Evolutionary conservation across 1,140 invertebrate genomes (phyloP), one percentile per base, ranked within the genome.

Genomic region (Cotesia glomerata): DNA sequence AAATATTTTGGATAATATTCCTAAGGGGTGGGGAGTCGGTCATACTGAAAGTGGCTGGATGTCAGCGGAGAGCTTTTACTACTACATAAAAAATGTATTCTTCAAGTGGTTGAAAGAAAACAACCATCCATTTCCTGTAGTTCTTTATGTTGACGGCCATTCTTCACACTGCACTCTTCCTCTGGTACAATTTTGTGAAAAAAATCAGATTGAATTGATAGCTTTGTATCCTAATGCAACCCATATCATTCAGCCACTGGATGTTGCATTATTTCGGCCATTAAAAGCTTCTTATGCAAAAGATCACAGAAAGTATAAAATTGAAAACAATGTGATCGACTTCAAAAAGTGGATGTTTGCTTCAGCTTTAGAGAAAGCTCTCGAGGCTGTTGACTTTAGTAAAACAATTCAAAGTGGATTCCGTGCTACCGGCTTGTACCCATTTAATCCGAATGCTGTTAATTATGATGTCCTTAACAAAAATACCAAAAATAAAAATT

Each of bases 161-260:
- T 73, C 62, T 71, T 84, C 80, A 14, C 81, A 85, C 74, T 65
- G 82, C 32, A 76, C 79, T 26, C 59, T 78, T 45, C 58, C 67
- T 58, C 39, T 77, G 7, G 67, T 65, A 34, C 32, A 81, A 52
- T 75, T 85, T 5, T 85, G 83, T 77, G 32, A 59, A 13, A 63
- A 79, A 26, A 71, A 83, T 72, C 5, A 72, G 7, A 84, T 85
- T 51, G 71, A 80, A 68, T 73, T 85, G 5, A 77, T 84, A 51
- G 73, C 79, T 1, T 69, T 84, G 7, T 82, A 82, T 73, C 80
- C 81, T 2, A 86, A 86, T 74, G 75, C 79, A 4, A 85, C 81
- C 1, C 77, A 79, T 52, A 81, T 85, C 49, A 63, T 82, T 32
- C 82, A 85, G 64, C 83, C 83, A 32, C 71, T 81, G n/a, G 84